phyloP scores from a whole-genome alignment of 2,797 vertebrate species.

The Aythya fuligula region DNA sequence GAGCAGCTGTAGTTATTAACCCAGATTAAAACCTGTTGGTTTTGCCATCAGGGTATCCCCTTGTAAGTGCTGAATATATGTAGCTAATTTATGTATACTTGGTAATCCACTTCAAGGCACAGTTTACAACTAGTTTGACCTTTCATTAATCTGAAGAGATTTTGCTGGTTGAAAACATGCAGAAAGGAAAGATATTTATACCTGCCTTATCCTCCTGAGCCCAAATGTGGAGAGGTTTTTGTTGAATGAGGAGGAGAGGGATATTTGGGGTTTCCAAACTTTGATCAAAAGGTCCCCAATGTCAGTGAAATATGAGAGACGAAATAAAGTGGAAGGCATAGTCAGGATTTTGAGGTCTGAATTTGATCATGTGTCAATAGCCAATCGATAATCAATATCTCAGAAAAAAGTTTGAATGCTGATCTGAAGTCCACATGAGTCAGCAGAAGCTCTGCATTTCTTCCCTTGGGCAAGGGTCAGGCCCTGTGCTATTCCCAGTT shows the following conservation, averaged over 20 bases:
- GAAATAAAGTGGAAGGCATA: background rate
- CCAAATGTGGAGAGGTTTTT: background rate
- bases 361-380: background rate
- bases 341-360: background rate
- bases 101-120: background rate
- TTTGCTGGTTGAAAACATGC: background rate
- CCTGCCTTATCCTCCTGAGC: background rate
- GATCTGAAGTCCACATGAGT: background rate
- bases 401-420: background rate
- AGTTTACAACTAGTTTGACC: background rate
- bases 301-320: background rate
- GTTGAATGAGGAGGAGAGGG: background rate
- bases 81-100: background rate
- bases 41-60: background rate
- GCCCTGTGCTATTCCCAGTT: background rate
- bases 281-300: background rate
- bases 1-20: background rate
- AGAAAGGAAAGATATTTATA: background rate
- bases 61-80: background rate
- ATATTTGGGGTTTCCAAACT: background rate
- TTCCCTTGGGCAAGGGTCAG: background rate
- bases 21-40: background rate
- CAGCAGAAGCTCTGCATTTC: background rate
- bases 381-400: background rate
- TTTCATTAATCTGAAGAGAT: background rate